These are phyloP conservation scores for Henicopernis longicauda DNA, from an alignment of 2,113 vertebrate genomes.

Conservation along the genomic window DNA sequence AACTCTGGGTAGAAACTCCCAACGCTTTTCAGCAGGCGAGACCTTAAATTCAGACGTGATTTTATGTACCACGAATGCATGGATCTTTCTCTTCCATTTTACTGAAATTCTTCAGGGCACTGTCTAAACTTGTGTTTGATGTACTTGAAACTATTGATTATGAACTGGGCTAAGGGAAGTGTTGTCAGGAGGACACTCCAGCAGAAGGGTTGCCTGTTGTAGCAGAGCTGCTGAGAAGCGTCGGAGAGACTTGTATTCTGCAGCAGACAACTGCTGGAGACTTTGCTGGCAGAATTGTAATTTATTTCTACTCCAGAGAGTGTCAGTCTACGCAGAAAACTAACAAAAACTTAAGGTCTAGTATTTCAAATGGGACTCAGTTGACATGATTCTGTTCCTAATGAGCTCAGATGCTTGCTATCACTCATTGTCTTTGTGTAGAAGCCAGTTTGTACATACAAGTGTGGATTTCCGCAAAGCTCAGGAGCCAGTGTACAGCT, in stretches of 20 bases:
- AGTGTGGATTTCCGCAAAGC: neutral
- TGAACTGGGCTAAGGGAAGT: neutral
- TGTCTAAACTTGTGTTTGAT: neutral
- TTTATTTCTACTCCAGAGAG: neutral
- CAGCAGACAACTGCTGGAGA: neutral
- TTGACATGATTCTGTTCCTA: neutral
- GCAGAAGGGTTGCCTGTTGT: neutral
- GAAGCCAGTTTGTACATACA: neutral
- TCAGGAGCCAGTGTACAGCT: neutral
- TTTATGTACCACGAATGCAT: neutral
- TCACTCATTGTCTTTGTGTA: neutral
- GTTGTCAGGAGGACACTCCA: neutral
- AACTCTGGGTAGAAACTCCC: neutral
- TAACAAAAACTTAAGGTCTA: neutral
- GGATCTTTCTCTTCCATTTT: neutral
- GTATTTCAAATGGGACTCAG: neutral
- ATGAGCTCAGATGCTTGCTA: neutral
- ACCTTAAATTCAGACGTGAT: neutral
- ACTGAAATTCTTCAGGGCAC: neutral
- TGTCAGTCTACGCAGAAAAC: neutral
- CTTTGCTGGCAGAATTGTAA: neutral
- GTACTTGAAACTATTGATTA: neutral
- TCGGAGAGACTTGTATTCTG: neutral
- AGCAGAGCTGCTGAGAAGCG: neutral
- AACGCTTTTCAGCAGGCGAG: neutral